Conservation (phyloP, 2,113 vertebrate genomes). For the Tinamus guttatus region DNA sequence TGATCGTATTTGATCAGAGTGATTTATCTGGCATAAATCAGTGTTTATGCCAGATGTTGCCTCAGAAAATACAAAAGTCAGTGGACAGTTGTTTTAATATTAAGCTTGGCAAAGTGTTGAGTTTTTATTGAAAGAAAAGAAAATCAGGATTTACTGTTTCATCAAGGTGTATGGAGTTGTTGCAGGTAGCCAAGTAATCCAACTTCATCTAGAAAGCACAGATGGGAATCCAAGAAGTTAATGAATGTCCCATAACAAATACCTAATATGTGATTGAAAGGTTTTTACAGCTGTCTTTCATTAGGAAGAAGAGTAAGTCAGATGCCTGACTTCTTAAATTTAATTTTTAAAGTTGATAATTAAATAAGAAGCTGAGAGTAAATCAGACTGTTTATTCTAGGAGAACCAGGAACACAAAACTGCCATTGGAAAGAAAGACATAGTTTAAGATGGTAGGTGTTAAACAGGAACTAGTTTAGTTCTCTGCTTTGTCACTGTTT, state of each 20-base stretch:
- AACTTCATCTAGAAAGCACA: background rate
- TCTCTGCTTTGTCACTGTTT: background rate
- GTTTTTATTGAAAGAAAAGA: background rate
- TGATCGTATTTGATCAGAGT: conserved; percentile 22
- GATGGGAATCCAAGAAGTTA: background rate
- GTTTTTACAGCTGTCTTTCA: background rate
- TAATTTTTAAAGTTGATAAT: background rate
- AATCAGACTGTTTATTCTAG: background rate
- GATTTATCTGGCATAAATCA: background rate
- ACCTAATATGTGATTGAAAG: background rate
- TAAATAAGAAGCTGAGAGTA: background rate
- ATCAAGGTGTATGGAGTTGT: background rate
- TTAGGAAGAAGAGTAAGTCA: background rate
- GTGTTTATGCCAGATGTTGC: conserved; percentile 64
- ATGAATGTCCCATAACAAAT: background rate
- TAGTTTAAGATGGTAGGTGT: background rate
- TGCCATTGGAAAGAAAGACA: background rate
- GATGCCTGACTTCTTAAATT: background rate
- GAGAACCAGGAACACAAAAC: background rate
- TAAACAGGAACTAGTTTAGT: background rate
- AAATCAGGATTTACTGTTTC: conserved; percentile 11
- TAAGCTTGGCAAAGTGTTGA: background rate
- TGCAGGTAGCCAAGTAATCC: background rate
- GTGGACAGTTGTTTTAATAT: conserved; percentile 19
- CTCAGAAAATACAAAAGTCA: conserved; percentile 29